Base-by-base conservation (phyloP, 2,888 invertebrate genomes). In the Hemaris fuciformis region DNA sequence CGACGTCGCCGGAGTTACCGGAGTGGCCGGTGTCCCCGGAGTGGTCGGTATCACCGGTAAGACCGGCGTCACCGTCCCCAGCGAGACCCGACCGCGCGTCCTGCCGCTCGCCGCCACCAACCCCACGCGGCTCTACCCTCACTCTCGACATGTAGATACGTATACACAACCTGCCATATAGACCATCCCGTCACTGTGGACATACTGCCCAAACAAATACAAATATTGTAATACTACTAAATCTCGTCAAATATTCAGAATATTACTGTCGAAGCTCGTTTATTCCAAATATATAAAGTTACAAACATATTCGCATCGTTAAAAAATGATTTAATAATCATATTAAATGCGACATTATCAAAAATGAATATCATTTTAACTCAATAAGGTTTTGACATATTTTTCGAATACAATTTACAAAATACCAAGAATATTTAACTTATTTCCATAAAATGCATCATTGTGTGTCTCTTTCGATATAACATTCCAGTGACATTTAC, bases 61-160 rank as follows among this genome's bases (percentile, higher is more conserved):
- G n/a, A n/a, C n/a, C n/a, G n/a, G 43, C 10, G 48, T 22, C 22
- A n/a, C 38, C n/a, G 53, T 22, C 20, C 10, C 38, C n/a, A 41
- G 42, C 48, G 69, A 58, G 67, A 61, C 62, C 62, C 2, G 66
- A 69, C 66, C 60, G 13, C 67, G 61, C 64, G 48, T 25, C 7
- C 41, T 34, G 31, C 57, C 18, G 10, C 57, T 38, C 31, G 57
- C 34, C 25, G 41, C 43, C 38, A 27, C 20, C 13, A 8, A 13
- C 18, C 8, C 3, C 25, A 42, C 25, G 42, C 58, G 53, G 15
- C 53, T 31, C 18, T 27, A 53, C 53, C 53, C 53, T 0, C 53
- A 53, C 53, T 31, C 53, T 4, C 15, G 53, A 15, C 27, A 18
- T 27, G 18, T 18, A 53, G 15, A 18, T 53, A 53, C 53, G 27